Evolutionary conservation across 2,888 invertebrate species (phyloP).

Genomic region (Diarsia brunnea): DNA sequence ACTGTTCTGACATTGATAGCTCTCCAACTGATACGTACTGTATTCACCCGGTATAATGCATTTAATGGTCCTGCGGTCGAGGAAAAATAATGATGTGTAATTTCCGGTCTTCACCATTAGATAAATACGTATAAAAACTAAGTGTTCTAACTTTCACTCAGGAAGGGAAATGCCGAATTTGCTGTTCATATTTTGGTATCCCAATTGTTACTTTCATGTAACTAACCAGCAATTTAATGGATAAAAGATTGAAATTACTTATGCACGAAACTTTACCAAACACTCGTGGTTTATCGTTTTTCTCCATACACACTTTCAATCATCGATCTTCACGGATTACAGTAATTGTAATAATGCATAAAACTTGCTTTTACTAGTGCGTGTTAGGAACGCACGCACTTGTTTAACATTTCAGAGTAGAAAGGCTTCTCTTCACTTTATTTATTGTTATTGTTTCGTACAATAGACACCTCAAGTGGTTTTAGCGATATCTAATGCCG

Average conservation of each 20-base stretch:
- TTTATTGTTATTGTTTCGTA: constrained; percentile 75
- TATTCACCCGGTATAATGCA: constrained; percentile 53
- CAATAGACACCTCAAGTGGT: constrained; percentile 73
- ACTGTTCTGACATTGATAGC: constrained; percentile 77
- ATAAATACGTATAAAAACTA: constrained; percentile 50
- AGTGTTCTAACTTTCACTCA: constrained; percentile 80
- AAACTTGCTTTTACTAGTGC: constrained; percentile 80
- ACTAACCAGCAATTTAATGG: constrained; percentile 86
- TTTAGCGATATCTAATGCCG: constrained; percentile 62
- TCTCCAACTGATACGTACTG: constrained; percentile 72
- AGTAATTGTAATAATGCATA: constrained; percentile 82
- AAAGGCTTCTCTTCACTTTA: constrained; percentile 74
- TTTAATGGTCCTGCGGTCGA: constrained; percentile 53
- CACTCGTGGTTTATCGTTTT: constrained; percentile 78
- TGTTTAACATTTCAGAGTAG: constrained; percentile 70
- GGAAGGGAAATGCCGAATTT: constrained; percentile 76
- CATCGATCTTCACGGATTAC: constrained; percentile 81
- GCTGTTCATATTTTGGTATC: constrained; percentile 77
- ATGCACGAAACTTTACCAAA: constrained; percentile 80
- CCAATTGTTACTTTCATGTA: constrained; percentile 83
- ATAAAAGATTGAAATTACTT: constrained; percentile 77
- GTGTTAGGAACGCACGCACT: constrained; percentile 65
- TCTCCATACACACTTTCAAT: constrained; percentile 76
- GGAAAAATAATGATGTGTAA: constrained; percentile 62
- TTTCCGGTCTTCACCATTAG: constrained; percentile 61